Evolutionary conservation across 1,140 invertebrate genomes (phyloP).

Genomic region (Euwallacea similis): DNA sequence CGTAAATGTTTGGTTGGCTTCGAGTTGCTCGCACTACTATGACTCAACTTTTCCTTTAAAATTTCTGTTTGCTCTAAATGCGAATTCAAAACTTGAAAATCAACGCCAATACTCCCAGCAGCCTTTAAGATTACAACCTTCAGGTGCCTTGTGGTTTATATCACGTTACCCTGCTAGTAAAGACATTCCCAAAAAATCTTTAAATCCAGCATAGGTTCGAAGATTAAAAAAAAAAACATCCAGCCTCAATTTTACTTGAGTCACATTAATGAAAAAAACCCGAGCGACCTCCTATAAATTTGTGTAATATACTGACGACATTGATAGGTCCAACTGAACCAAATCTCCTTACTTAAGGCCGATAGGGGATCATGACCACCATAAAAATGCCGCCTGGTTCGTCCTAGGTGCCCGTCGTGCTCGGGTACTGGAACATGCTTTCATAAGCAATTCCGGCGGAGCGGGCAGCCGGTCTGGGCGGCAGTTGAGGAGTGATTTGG

Average conservation of each 20-base stretch:
- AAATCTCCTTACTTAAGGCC: conserved; percentile 7
- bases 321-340: background rate
- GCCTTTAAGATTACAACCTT: too few species aligned
- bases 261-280: background rate
- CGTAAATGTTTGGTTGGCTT: too few species aligned
- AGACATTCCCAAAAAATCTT: background rate
- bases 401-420: conserved; percentile 48
- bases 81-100: too few species aligned
- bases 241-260: background rate
- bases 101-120: too few species aligned
- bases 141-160: too few species aligned
- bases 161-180: too few species aligned
- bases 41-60: too few species aligned
- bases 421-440: conserved; percentile 53
- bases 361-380: conserved; percentile 17
- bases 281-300: background rate
- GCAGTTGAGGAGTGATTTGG: conserved; percentile 49
- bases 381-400: conserved; percentile 18
- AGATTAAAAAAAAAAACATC: background rate
- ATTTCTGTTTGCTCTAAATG: too few species aligned
- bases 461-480: conserved; percentile 48
- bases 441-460: conserved; percentile 47
- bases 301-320: background rate
- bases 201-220: background rate
- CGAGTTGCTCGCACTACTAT: too few species aligned